These are phyloP conservation scores for Melanotaenia trifasciata DNA, from an alignment of 2,797 vertebrate genomes.

Conservation along the genomic window DNA sequence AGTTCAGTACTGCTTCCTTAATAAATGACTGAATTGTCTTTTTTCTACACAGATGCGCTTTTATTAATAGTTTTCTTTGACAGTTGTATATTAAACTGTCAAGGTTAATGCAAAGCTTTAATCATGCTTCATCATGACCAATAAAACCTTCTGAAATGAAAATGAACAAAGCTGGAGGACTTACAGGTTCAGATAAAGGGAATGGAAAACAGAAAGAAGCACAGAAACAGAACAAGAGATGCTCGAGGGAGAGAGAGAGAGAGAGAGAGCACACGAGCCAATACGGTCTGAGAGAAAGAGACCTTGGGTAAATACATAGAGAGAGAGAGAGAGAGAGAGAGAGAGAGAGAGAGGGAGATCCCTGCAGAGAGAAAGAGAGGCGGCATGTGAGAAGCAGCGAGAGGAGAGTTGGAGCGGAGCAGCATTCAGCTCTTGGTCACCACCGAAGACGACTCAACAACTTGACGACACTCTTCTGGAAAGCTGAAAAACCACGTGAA, in stretches of 20 bases:
- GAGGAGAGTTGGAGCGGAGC: conserved; percentile 30
- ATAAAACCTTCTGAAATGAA: background rate
- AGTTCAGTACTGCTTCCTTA: too few species aligned
- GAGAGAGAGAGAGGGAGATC: conserved; percentile 32
- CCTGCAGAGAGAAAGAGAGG: conserved; percentile 25
- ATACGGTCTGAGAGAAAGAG: conserved; percentile 22
- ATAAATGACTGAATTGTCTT: background rate
- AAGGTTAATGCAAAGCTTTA: background rate
- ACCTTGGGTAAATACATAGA: conserved; percentile 9
- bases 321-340: conserved; percentile 29
- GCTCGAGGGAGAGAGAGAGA: conserved; percentile 18
- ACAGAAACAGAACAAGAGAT: conserved; percentile 15
- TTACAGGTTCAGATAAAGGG: conserved; percentile 10
- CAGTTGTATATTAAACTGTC: background rate
- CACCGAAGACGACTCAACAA: conserved; percentile 35
- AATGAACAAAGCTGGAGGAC: background rate
- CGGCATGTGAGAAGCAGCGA: conserved; percentile 27
- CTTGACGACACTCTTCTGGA: conserved; percentile 27
- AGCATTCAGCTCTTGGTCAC: conserved; percentile 46
- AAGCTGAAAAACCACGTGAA: conserved; percentile 6
- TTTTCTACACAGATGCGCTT: background rate
- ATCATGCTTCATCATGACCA: background rate
- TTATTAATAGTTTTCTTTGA: background rate
- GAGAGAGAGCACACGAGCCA: conserved; percentile 29
- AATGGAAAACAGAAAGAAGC: background rate